Percentiles rank a stretch among this genome's conserved stretches.
Conservation (phyloP, 2,113 vertebrate genomes). For the Arenaria interpres region DNA sequence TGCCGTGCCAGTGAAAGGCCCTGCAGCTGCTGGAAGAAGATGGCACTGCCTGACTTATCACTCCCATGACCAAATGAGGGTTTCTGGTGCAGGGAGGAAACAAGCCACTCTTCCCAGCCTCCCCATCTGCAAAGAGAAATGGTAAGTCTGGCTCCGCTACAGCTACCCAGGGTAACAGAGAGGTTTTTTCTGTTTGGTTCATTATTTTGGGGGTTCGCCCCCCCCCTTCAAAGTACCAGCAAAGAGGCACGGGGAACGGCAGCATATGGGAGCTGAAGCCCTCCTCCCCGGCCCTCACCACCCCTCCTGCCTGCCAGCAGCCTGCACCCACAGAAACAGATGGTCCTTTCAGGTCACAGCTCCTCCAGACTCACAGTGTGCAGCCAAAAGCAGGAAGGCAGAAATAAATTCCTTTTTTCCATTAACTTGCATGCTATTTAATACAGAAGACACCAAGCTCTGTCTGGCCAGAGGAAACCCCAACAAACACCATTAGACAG, state of each 20-base stretch:
- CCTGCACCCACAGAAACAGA: neutral
- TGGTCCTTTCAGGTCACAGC: neutral
- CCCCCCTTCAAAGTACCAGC: neutral
- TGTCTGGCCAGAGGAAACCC: neutral
- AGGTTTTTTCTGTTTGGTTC: neutral
- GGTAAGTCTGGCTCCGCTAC: neutral
- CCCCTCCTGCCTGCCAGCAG: neutral
- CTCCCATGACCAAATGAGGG: neutral
- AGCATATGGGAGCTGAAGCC: neutral
- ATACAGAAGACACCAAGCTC: neutral
- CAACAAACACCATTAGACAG: neutral
- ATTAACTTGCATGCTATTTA: no score
- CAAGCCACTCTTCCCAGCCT: neutral
- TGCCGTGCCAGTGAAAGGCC: neutral
- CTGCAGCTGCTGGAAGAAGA: neutral
- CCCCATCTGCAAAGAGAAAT: neutral
- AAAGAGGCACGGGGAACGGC: neutral
- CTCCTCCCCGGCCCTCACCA: accelerated
- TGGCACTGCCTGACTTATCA: neutral
- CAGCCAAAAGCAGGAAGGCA: neutral
- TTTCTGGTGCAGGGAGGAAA: neutral
- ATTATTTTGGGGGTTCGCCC: neutral
- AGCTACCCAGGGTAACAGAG: neutral
- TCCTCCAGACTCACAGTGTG: neutral
- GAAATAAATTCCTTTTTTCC: no score